These are phyloP conservation scores for Macropus fuliginosus DNA, from an alignment of 2,797 vertebrate genomes.

Conservation along the genomic window DNA sequence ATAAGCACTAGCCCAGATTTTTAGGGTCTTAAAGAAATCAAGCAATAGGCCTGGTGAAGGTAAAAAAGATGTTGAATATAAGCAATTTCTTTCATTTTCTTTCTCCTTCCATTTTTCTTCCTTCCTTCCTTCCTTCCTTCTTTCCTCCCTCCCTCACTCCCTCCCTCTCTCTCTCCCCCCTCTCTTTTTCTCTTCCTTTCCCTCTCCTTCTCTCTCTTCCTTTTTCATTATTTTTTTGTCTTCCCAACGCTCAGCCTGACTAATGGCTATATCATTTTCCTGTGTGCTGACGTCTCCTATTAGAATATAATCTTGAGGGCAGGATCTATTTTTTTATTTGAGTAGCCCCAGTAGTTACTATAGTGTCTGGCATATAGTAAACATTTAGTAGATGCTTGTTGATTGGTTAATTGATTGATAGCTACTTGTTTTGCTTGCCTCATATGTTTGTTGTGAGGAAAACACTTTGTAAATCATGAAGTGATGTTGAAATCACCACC, in stretches of 20 bases:
- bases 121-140: too few species aligned
- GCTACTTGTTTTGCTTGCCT: neutral
- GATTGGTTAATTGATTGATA: neutral
- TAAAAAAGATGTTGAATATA: neutral
- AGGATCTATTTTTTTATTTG: neutral
- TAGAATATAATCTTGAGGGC: neutral
- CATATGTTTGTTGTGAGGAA: neutral
- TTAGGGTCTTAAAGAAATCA: neutral
- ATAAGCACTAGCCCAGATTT: neutral
- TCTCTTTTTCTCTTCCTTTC: too few species aligned
- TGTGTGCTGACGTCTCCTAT: neutral
- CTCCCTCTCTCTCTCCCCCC: too few species aligned
- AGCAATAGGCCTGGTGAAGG: neutral
- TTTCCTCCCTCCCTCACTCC: accelerated
- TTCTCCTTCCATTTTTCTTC: too few species aligned
- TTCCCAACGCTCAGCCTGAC: neutral
- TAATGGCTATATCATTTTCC: neutral
- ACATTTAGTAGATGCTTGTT: neutral
- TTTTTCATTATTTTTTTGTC: too few species aligned
- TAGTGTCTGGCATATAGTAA: neutral
- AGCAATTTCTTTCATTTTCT: too few species aligned
- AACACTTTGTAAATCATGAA: neutral
- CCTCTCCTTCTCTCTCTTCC: too few species aligned
- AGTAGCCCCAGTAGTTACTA: neutral
- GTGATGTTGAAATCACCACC: neutral